These are phyloP conservation scores for Oryctes rhinoceros DNA, from an alignment of 1,140 invertebrate genomes.

Conservation along the genomic window DNA sequence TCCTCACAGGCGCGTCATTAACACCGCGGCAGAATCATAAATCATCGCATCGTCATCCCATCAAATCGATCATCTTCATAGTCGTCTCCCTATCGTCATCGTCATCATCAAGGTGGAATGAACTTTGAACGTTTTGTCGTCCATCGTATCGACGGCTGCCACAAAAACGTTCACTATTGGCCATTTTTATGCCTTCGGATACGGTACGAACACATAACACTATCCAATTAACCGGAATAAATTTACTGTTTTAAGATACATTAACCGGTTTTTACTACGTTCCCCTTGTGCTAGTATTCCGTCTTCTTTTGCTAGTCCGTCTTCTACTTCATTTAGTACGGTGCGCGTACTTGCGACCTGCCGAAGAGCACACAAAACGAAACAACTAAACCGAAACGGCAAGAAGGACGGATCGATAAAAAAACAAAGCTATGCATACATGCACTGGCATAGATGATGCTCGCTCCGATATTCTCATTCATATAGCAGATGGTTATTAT, in stretches of 20 bases:
- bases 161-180: neutral
- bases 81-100: neutral
- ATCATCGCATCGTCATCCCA: conserved; percentile 2
- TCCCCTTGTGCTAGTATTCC: neutral
- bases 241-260: conserved; percentile 35
- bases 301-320: neutral
- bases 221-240: conserved; percentile 37
- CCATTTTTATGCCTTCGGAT: conserved; percentile 31
- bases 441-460: too few relatives aligned
- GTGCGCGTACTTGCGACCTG: too few relatives aligned
- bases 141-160: neutral
- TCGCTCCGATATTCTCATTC: too few relatives aligned
- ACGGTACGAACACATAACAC: conserved; percentile 33
- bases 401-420: too few relatives aligned
- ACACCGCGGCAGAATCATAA: neutral
- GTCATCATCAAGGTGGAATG: conserved; percentile 1
- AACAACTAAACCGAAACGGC: too few relatives aligned
- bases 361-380: too few relatives aligned
- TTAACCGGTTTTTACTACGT: conserved; percentile 36
- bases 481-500: too few relatives aligned
- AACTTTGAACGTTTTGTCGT: conserved; percentile 18
- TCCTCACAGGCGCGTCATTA: neutral
- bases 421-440: too few relatives aligned
- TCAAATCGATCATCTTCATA: neutral
- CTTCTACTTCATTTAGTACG: neutral